These are phyloP conservation scores for Hyla sarda DNA, from an alignment of 2,113 vertebrate species.

Conservation along the genomic window DNA sequence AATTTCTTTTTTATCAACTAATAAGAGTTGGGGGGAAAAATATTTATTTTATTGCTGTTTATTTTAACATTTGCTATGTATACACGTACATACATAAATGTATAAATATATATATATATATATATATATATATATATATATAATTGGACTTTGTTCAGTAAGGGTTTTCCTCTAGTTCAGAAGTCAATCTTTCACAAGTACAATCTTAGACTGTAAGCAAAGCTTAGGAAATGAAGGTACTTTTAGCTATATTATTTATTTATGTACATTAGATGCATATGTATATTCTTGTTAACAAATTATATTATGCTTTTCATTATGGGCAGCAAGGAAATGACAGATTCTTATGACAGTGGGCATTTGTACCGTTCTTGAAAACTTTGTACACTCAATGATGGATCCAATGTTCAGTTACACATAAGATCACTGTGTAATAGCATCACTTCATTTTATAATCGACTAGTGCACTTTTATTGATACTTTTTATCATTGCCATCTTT, in stretches of 20 bases:
- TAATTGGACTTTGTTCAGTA: not conserved
- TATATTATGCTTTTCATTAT: constrained; percentile 23
- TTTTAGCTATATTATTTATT: constrained; percentile 53
- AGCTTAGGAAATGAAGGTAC: constrained; percentile 46
- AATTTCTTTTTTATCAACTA: constrained; percentile 50
- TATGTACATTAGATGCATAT: constrained; percentile 45
- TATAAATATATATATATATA: not conserved
- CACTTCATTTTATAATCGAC: constrained; percentile 38
- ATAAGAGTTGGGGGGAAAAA: constrained; percentile 30
- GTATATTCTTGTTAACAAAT: constrained; percentile 45
- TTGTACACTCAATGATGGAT: constrained; percentile 8
- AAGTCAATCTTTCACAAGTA: constrained; percentile 13
- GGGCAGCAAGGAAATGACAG: not conserved
- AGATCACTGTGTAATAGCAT: constrained; percentile 41
- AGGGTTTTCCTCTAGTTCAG: constrained; percentile 21
- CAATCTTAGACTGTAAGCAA: constrained; percentile 39
- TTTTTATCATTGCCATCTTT: constrained; percentile 43
- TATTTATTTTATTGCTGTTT: constrained; percentile 54
- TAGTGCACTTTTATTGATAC: constrained; percentile 49
- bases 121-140: constrained; percentile 12
- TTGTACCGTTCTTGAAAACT: constrained; percentile 23
- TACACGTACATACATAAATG: not conserved
- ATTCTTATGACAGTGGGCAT: not conserved
- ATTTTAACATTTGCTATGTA: constrained; percentile 48
- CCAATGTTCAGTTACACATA: not conserved